A percentile compares a stretch with the other conserved stretches of the same genome.
phyloP scores from a whole-genome alignment of 2,888 invertebrate species.

The Nemoura dubitans region DNA sequence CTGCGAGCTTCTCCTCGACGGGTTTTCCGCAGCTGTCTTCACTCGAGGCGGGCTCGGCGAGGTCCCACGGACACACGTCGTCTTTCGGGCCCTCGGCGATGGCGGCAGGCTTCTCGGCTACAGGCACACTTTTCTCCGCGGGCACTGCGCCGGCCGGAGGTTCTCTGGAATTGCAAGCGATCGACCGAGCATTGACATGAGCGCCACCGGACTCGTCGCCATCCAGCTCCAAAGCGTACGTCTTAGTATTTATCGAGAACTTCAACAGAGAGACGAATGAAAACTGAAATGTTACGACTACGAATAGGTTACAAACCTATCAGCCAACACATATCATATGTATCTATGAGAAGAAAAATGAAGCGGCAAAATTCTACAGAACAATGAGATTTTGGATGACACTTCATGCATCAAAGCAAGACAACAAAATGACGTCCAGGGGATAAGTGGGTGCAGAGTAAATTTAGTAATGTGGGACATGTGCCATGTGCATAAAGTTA shows the following conservation, averaged over 20 bases:
- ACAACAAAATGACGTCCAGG: neutral
- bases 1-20: constrained; percentile 53
- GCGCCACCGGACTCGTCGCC: neutral
- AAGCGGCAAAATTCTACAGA: neutral
- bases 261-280: constrained; percentile 24
- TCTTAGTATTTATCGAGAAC: neutral
- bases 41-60: constrained; percentile 48
- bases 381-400: neutral
- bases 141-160: constrained; percentile 50
- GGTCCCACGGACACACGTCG: constrained; percentile 54
- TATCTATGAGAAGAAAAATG: neutral
- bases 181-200: neutral
- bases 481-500: no score
- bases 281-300: neutral
- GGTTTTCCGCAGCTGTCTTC: constrained; percentile 41
- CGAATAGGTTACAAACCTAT: neutral
- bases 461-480: no score
- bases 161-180: constrained; percentile 39
- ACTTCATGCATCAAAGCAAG: neutral
- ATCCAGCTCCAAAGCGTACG: neutral
- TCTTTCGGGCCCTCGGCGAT: constrained; percentile 48
- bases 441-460: no score
- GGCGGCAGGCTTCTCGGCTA: constrained; percentile 56
- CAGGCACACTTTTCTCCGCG: constrained; percentile 49
- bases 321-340: neutral